Evolutionary conservation across 2,797 vertebrate species (phyloP).

Genomic region (Pipistrellus pygmaeus): DNA sequence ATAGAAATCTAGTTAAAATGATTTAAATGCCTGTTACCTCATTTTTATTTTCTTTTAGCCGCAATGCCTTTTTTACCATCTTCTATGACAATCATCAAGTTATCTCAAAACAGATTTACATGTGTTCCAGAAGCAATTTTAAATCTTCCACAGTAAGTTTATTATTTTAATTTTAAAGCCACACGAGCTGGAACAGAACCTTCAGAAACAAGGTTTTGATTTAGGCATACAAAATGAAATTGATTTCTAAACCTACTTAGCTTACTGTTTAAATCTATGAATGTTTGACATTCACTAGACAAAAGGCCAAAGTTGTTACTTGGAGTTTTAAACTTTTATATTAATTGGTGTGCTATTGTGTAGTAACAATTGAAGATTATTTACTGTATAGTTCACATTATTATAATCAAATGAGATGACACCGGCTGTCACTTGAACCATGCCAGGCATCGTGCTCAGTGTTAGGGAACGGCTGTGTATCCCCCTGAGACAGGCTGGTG

Average conservation of each 20-base stretch:
- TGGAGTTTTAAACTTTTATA: neutral
- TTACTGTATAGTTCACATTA: neutral
- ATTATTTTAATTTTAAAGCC: constrained; percentile 53
- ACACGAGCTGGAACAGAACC: neutral
- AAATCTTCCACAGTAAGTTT: constrained; percentile 93
- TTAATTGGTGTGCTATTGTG: neutral
- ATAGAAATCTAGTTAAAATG: constrained; percentile 60
- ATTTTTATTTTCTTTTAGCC: constrained; percentile 88
- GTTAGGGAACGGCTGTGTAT: neutral
- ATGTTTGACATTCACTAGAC: constrained; percentile 38
- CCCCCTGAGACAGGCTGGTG: neutral
- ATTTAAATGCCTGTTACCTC: constrained; percentile 55
- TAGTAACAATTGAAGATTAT: neutral
- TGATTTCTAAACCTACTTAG: constrained; percentile 36
- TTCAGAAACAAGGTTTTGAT: constrained; percentile 36
- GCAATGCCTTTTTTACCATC: constrained; percentile 89
- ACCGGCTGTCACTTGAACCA: neutral
- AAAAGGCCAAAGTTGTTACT: neutral
- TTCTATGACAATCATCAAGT: constrained; percentile 93
- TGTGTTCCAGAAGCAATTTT: constrained; percentile 91
- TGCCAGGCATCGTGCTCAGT: neutral
- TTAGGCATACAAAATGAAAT: neutral
- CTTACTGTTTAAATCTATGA: neutral
- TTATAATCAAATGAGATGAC: constrained; percentile 7
- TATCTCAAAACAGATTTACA: constrained; percentile 93